Evolutionary conservation across 2,888 invertebrate genomes (phyloP), one percentile per base, ranked within the genome.

Genomic region (Cheilosia urbana): DNA sequence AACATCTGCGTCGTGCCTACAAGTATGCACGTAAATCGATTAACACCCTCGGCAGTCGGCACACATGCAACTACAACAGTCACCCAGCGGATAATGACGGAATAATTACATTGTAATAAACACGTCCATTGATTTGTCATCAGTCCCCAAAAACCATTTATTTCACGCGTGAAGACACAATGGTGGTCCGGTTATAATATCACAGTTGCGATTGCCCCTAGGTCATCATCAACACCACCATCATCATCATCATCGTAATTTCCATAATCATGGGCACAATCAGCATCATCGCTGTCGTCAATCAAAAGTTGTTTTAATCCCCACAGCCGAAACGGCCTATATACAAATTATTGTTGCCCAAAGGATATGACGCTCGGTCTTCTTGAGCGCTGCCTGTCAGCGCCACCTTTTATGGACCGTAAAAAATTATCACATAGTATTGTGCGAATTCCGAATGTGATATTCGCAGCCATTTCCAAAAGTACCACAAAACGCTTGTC

Each of bases 401-500:
- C 75, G 60, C 60, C 71, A 80, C 84, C 75, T 81, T 85, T 85
- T 81, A 85, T 81, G 60, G 66, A 57, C 76, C 75, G 71, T 81
- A 81, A 84, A 58, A 85, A 85, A 81, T 75, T 49, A 79, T 73
- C 78, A 69, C 84, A 69, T 37, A 51, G 57, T 68, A 58, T 73
- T 65, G 58, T 71, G 57, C 75, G 72, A 72, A 65, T 78, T 68
- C 68, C 79, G 49, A 71, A 60, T 75, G 83, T 83, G 68, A 60
- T 73, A 65, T 77, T 79, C 73, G 49, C 63, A 53, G 47, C 42
- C 80, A 71, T 77, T 85, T 85, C 57, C 76, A 81, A 76, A 77
- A 81, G 69, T 75, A 81, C 85, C 85, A 66, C 81, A 81, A 81
- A 85, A 85, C 76, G 80, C 81, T 76, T 85, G 85, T 81, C 76